Conservation (phyloP, 1,140 invertebrate species). For the Calephelis virginiensis region DNA sequence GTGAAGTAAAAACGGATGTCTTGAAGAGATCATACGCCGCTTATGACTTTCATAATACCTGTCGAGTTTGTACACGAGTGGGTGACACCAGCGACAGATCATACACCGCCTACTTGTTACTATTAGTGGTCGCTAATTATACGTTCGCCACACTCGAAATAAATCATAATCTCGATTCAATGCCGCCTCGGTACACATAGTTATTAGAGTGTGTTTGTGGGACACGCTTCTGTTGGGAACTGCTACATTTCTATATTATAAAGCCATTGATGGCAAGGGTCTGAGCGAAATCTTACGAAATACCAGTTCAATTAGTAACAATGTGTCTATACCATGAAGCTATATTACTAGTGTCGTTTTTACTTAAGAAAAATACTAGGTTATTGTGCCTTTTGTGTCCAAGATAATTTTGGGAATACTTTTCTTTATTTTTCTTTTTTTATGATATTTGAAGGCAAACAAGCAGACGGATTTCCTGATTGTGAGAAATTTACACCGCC, state of each 20-base stretch:
- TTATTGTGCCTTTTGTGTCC: too few species aligned
- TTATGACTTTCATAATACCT: background rate
- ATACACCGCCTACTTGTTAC: constrained; percentile 1
- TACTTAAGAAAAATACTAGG: too few species aligned
- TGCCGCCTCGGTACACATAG: constrained; percentile 1
- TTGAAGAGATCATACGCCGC: background rate
- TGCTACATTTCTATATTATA: background rate
- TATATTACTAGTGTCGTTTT: too few species aligned
- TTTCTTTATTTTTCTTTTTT: too few species aligned
- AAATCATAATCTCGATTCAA: constrained; percentile 21
- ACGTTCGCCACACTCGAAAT: constrained; percentile 19
- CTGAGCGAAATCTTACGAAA: too few species aligned
- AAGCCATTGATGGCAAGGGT: background rate
- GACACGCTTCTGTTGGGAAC: background rate
- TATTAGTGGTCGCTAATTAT: constrained; percentile 18
- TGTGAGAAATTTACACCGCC: too few species aligned
- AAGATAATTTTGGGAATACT: too few species aligned
- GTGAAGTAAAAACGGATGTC: background rate
- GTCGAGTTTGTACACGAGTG: background rate
- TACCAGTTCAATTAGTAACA: too few species aligned
- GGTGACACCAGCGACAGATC: background rate
- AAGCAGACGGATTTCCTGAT: too few species aligned
- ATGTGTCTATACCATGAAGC: too few species aligned
- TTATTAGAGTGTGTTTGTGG: background rate
- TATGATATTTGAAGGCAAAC: too few species aligned